Base-by-base conservation (phyloP, 2,113 vertebrate species). In the Phalacrocorax carbo region DNA sequence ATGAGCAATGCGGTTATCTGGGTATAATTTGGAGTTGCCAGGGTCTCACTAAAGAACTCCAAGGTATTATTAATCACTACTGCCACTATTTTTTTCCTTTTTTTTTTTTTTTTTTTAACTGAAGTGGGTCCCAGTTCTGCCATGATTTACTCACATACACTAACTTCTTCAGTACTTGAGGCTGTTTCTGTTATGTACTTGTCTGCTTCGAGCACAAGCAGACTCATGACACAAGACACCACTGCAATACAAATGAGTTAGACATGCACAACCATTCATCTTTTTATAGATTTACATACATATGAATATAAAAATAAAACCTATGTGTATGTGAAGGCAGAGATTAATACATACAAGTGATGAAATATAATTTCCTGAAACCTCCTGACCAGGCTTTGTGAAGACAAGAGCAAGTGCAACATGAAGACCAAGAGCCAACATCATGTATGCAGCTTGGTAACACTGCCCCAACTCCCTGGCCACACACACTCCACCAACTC, bases 1-100 rank as follows among this genome's bases (percentile, higher is more conserved):
- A 96, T 72, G 89, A 93, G 58, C 92, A 95, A 95, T 73, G 62
- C 0, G 6, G 86, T 85, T 91, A 92, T 92, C 71, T 85, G 72
- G 71, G 86, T 88, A 92, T 93, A 94, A 94, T 93, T 91, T 91
- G 80, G 85, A 94, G 60, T 94, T 88, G 86, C 82, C 87, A 89
- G 89, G 86, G 87, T 85, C 91, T 96, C 85, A 81, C 73, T 94
- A 72, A 88, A 95, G 90, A 95, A 86, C 78, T 94, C 30, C 54
- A 81, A 83, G 51, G 79, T 81, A 75, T 66, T 88, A 97, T 94
- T 85, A 95, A 94, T 94, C 77, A 92, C 78, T 64, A 69, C 7
- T 82, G 79, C 49, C 29, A 69, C 29, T 66, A 26, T 13, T 90
- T 73, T 77, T 79, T 51, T 9, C 29, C 19, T 16, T 80, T n/a